Evolutionary conservation across 2,797 vertebrate species (phyloP).

Genomic region (Peromyscus melanophrys): DNA sequence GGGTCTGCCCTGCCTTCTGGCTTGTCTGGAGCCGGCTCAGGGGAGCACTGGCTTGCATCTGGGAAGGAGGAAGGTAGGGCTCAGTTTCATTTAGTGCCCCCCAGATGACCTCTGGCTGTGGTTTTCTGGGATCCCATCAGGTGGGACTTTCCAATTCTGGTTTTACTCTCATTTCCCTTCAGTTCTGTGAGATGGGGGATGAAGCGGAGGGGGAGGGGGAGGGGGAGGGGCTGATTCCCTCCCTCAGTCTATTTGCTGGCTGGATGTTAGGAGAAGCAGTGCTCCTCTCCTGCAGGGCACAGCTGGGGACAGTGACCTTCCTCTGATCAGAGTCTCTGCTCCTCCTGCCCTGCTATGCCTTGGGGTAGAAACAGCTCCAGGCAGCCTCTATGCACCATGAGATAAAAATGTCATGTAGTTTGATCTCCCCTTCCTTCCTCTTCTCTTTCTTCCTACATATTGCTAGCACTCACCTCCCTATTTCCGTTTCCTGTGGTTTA

Average conservation of each 20-base stretch:
- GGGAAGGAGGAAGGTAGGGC: not conserved
- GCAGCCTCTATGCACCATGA: no score
- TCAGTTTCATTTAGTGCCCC: not conserved
- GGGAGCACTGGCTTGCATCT: not conserved
- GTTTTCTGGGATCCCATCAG: not conserved
- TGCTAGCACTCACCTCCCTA: slow-evolving; percentile 3
- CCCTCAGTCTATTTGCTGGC: not conserved
- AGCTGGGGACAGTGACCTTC: not conserved
- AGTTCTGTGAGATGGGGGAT: not conserved
- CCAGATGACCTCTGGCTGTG: not conserved
- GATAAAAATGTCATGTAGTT: not conserved
- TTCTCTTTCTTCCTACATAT: not conserved
- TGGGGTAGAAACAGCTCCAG: not conserved
- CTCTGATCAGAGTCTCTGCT: not conserved
- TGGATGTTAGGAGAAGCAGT: not conserved
- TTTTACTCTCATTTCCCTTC: not conserved
- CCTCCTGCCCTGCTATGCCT: no score
- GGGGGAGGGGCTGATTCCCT: not conserved
- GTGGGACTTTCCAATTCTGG: not conserved
- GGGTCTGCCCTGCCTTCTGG: not conserved
- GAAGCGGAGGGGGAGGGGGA: not conserved
- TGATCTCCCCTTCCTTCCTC: not conserved
- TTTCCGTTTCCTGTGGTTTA: slow-evolving; percentile 78
- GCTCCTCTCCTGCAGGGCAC: not conserved
- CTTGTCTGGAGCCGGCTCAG: not conserved